Percentiles rank a stretch among this genome's conserved stretches.
phyloP scores from a whole-genome alignment of 2,113 vertebrate species.

The Sula dactylatra region DNA sequence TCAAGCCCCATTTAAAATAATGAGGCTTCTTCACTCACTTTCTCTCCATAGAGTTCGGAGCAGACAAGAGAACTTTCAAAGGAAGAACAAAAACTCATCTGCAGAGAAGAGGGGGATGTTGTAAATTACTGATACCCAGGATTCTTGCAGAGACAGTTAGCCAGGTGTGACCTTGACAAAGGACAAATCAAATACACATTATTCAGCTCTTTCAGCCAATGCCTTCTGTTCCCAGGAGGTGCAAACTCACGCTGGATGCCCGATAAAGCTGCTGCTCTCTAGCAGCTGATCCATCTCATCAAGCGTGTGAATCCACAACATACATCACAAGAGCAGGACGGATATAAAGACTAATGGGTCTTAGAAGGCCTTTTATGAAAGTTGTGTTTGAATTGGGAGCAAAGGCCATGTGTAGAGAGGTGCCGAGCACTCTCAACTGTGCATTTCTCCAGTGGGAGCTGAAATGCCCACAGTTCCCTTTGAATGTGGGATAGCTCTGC shows the following conservation, averaged over 20 bases:
- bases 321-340: neutral
- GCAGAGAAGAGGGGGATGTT: neutral
- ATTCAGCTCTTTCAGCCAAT: neutral
- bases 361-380: neutral
- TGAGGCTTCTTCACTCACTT: slow-evolving; percentile 66
- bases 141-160: neutral
- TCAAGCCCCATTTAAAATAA: slow-evolving; percentile 77
- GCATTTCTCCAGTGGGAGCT: neutral
- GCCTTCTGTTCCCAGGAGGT: neutral
- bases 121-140: slow-evolving; percentile 36
- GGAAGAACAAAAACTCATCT: slow-evolving; percentile 1
- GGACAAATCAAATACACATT: slow-evolving; percentile 9
- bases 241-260: neutral
- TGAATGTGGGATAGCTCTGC: neutral
- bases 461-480: neutral
- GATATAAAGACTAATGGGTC: neutral
- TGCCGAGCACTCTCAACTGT: neutral
- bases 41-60: neutral
- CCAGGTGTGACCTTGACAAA: slow-evolving; percentile 9
- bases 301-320: neutral
- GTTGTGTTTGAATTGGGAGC: neutral
- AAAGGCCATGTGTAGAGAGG: neutral
- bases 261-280: neutral
- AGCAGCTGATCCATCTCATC: slow-evolving; percentile 21
- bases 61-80: slow-evolving; percentile 31